Evolutionary conservation across 2,888 invertebrate species (phyloP).

Genomic region (Pheosia gnoma): DNA sequence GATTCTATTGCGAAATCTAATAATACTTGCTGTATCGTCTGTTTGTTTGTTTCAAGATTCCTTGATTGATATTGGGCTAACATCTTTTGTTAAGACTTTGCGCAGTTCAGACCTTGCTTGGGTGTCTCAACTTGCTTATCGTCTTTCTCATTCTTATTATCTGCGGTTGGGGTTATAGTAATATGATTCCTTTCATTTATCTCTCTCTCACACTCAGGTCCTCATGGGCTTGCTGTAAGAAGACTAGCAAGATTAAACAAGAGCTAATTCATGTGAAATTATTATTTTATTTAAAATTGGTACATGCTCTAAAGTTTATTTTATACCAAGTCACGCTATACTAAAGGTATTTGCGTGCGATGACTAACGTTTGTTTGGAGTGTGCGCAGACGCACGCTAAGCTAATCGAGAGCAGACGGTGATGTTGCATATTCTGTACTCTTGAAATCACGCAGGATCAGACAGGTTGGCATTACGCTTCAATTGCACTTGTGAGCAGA

Average conservation of each 20-base stretch:
- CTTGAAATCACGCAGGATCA: background rate
- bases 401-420: conserved; percentile 6
- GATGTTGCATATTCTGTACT: conserved; percentile 4
- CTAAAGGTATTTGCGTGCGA: conserved; percentile 2
- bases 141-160: no score
- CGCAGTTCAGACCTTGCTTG: background rate
- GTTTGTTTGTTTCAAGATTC: conserved; percentile 3
- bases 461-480: background rate
- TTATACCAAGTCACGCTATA: background rate
- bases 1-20: conserved; percentile 23
- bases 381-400: conserved; percentile 8
- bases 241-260: no score
- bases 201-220: no score
- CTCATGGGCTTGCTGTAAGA: no score
- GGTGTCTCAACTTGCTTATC: no score
- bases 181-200: no score
- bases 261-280: background rate
- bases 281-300: background rate
- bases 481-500: background rate
- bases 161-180: no score
- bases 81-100: background rate
- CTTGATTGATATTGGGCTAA: background rate
- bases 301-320: background rate
- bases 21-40: conserved; percentile 1
- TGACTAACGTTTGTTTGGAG: conserved; percentile 10